Conservation (phyloP, 2,113 vertebrate species). For the Mesitornis unicolor region DNA sequence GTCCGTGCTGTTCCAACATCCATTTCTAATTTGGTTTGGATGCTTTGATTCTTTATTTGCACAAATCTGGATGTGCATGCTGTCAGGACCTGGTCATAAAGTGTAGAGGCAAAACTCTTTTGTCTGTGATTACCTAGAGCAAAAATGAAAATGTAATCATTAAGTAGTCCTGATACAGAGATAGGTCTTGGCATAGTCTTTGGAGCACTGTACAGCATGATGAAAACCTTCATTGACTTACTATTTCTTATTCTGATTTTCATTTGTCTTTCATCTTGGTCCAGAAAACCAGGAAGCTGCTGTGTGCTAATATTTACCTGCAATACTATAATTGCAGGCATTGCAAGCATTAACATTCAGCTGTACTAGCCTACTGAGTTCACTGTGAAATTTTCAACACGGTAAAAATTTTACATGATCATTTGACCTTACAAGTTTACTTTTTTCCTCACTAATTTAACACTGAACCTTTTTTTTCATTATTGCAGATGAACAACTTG, state of each 20-base stretch:
- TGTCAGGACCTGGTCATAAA: background rate
- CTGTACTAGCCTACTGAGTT: conserved; percentile 34
- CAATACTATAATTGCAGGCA: background rate
- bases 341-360: conserved; percentile 1
- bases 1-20: background rate
- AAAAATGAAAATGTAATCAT: background rate
- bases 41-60: background rate
- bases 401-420: background rate
- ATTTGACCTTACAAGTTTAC: conserved; percentile 41
- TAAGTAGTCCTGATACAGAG: background rate
- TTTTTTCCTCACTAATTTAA: conserved; percentile 30
- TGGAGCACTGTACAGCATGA: background rate
- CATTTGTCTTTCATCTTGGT: conserved; percentile 8
- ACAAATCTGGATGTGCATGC: background rate
- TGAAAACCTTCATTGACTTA: background rate
- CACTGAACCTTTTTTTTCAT: background rate
- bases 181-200: background rate
- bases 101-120: background rate
- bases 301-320: conserved; percentile 5
- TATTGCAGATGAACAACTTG: background rate
- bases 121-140: background rate
- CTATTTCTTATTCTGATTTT: background rate
- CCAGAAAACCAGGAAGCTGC: conserved; percentile 11
- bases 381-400: conserved; percentile 51
- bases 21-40: background rate